Base-by-base conservation (phyloP, 2,888 invertebrate species). In the Saturnia pavonia region DNA sequence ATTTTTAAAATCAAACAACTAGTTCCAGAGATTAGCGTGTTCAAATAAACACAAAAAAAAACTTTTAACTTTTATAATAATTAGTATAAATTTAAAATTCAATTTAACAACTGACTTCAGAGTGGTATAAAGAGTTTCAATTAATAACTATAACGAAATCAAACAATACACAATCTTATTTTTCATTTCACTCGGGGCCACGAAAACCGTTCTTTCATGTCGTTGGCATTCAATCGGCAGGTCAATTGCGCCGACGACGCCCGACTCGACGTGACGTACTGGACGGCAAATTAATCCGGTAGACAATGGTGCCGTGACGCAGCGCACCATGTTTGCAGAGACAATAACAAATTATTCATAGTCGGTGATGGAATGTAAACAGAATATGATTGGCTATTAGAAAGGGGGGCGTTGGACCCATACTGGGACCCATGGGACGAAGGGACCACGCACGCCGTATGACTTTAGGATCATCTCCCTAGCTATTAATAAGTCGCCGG, bases 301-400 rank as follows among this genome's bases (percentile, higher is more conserved):
- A 87, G 90, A 93, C 93, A 93, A 93, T 93, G 78, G 86, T 88
- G 86, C 87, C 89, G 86, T 90, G 89, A 89, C 89, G 88, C 83
- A 80, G 78, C 78, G 80, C 83, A 81, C 83, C 84, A 81, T 91
- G 90, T 92, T 92, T 91, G 89, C 86, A 78, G 85, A 90, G 91
- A 92, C 92, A 91, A 92, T 92, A 93, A 91, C 92, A 91, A 92
- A 94, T 94, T 92, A 94, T 94, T 93, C 94, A 94, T 92, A 90
- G 90, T 87, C 89, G 82, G 83, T 90, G 93, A 94, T 94, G 93
- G 91, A 94, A 94, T 93, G 92, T 92, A 94, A 93, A 94, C 94
- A 94, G 91, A 92, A 92, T 91, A 92, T 94, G 93, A 94, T 94
- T 94, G 94, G 92, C 88, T 92, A 91, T 93, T 92, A 92, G 87